Conservation (phyloP, 1,140 invertebrate species). For the Euborellia annulipes region DNA sequence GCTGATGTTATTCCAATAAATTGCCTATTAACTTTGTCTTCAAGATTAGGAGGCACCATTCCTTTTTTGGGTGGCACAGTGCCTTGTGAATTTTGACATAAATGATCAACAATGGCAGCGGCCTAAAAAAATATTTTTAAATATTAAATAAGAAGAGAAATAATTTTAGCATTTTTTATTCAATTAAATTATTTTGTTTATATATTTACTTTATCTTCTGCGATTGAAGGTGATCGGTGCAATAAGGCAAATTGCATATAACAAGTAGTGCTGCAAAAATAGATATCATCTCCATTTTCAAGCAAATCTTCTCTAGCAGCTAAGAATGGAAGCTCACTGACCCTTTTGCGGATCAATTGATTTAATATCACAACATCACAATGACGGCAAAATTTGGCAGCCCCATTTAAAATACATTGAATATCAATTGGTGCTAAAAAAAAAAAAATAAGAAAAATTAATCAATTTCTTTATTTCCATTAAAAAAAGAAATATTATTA, state of each 20-base stretch:
- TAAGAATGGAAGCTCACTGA: slow-evolving; percentile 59
- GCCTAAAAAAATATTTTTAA: slow-evolving; percentile 25
- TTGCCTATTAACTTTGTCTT: too few relatives aligned
- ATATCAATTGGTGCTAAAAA: slow-evolving; percentile 59
- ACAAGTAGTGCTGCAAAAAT: slow-evolving; percentile 72
- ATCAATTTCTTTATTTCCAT: too few relatives aligned
- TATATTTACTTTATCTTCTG: slow-evolving; percentile 12
- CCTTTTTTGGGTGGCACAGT: too few relatives aligned
- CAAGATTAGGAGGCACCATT: too few relatives aligned
- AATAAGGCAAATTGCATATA: slow-evolving; percentile 64
- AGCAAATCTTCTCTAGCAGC: slow-evolving; percentile 45
- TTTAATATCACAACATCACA: slow-evolving; percentile 80
- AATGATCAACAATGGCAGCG: slow-evolving; percentile 43
- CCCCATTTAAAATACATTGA: slow-evolving; percentile 75
- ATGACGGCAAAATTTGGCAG: slow-evolving; percentile 76
- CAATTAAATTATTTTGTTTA: slow-evolving; percentile 33
- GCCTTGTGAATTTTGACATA: slow-evolving; percentile 23
- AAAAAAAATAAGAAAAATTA: slow-evolving; percentile 12
- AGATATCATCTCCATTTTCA: slow-evolving; percentile 46
- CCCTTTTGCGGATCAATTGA: slow-evolving; percentile 62
- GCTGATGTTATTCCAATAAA: too few relatives aligned
- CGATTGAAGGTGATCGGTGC: slow-evolving; percentile 35
- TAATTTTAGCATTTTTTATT: neutral
- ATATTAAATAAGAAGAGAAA: neutral
- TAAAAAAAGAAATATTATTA: too few relatives aligned